Evolutionary conservation across 1,140 invertebrate species (phyloP), one percentile per base, ranked within the genome.

Genomic region (Drosophila erecta): DNA sequence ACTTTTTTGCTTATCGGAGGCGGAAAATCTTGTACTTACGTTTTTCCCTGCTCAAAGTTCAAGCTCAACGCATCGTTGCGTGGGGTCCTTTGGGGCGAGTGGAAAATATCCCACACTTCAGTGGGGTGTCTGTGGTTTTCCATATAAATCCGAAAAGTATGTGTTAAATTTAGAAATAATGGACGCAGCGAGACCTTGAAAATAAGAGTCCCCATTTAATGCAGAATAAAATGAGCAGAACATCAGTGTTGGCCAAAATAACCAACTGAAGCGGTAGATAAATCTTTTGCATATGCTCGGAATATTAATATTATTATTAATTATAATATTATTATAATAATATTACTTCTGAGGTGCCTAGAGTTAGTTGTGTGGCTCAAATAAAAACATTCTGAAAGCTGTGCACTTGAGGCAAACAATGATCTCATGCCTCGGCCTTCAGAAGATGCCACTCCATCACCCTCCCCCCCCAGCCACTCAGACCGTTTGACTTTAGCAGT

Each of bases 41-140:
- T 64, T 38, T 66, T 66, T 20, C 2, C 24, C 24, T 14, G 14
- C 20, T 4, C 35, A 7, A 51, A 79, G 56, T 84, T 83, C 76
- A 84, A 83, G 80, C 84, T 83, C 80, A 84, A 43, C 17, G 35
- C 53, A 27, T 24, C 44, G 8, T 41, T 69, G 64, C 41, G 71
- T 65, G 77, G 27, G 75, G 73, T 70, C 69, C 55, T 24, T 1
- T 27, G 20, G 30, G 8, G 2, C n/a, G n/a, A 40, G 5, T 33
- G 22, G 33, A 11, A 7, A 65, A 15, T 46, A 22, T 35, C 11
- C 41, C 49, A 7, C 1, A 46, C 12, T 46, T 1, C 2, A 2
- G 5, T 1, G 12, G 6, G 30, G 56, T 30, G 22, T 62, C 2
- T 12, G 3, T 33, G 2, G 2, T 2, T 22, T 17, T 24, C 4